A percentile compares a stretch with the other conserved stretches of the same genome.
Evolutionary conservation across 1,140 invertebrate species (phyloP).

Genomic region (Drosophila bipectinata): DNA sequence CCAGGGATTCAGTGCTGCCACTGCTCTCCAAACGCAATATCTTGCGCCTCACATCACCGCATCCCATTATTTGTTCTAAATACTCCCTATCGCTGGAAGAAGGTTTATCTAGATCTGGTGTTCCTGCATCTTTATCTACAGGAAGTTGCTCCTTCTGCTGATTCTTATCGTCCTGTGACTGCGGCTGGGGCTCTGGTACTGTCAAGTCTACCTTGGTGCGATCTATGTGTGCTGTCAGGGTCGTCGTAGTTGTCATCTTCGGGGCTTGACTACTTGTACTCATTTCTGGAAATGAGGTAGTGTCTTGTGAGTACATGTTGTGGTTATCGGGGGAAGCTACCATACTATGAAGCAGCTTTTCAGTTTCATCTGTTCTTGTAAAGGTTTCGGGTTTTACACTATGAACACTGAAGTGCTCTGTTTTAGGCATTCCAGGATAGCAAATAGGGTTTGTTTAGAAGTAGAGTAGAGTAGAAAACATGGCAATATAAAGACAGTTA

Average conservation of each 20-base stretch:
- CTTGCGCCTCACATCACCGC: conserved; percentile 75
- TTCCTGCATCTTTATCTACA: conserved; percentile 11
- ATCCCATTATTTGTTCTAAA: conserved; percentile 73
- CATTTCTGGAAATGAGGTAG: conserved; percentile 84
- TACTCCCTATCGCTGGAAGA: conserved; percentile 72
- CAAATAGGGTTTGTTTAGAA: conserved; percentile 38
- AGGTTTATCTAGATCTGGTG: conserved; percentile 14
- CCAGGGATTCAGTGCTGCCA: conserved; percentile 62
- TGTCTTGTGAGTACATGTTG: conserved; percentile 72
- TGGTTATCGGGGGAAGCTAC: conserved; percentile 54
- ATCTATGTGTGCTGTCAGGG: conserved; percentile 56
- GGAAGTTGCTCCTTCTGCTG: conserved; percentile 21
- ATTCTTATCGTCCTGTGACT: conserved; percentile 3
- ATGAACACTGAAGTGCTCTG: conserved; percentile 84
- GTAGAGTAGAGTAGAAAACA: conserved; percentile 72
- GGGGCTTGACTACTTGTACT: conserved; percentile 81
- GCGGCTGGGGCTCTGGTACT: conserved; percentile 5
- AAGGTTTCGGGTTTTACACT: conserved; percentile 77
- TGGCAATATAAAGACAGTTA: conserved; percentile 77
- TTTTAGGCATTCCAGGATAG: conserved; percentile 69
- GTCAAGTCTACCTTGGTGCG: conserved; percentile 65
- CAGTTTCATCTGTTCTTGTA: conserved; percentile 80
- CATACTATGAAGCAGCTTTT: conserved; percentile 81
- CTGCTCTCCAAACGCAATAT: conserved; percentile 70
- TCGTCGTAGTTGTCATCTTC: conserved; percentile 60